Evolutionary conservation across 2,888 invertebrate species (phyloP), one percentile per base, ranked within the genome.

Genomic region (Seira musarum): DNA sequence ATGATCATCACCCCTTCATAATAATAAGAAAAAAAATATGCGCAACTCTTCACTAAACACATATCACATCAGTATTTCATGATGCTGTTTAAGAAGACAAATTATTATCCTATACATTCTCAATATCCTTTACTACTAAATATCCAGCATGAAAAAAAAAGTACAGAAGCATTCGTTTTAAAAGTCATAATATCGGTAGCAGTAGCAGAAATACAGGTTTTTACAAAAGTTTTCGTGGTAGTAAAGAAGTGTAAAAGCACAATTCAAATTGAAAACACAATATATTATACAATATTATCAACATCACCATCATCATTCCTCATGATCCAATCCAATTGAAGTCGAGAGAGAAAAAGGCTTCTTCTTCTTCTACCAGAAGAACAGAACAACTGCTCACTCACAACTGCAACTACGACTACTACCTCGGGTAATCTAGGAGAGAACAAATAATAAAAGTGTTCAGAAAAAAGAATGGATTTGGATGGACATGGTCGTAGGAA

Each of bases 401-500:
- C n/a, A n/a, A n/a, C n/a, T n/a, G n/a, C n/a, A n/a, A n/a, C n/a
- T n/a, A n/a, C n/a, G n/a, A n/a, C n/a, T 67, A 79, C 69, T 69
- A 64, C 74, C 60, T 67, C 64, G 63, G 57, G 57, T 76, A 76
- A 70, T 76, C 69, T 53, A 80, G 73, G 64, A 80, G 73, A 73
- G 73, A 76, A 72, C 73, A 69, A 80, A 72, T 72, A 72, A 76
- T 70, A 69, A 75, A 72, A 80, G 73, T 80, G 79, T 80, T 69
- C 64, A 80, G 24, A 64, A 24, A 19, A 77, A 74, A 73, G 79
- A 80, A 72, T 75, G 63, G 76, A 76, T 60, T 60, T 60, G 60
- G 60, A 60, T 60, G 60, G 60, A 60, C 60, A 60, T 60, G 60
- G 60, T 15, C 60, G 60, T 60, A 10, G 60, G 19, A 60, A 21